phyloP scores from a whole-genome alignment of 2,797 vertebrate genomes.

The Varecia variegata region DNA sequence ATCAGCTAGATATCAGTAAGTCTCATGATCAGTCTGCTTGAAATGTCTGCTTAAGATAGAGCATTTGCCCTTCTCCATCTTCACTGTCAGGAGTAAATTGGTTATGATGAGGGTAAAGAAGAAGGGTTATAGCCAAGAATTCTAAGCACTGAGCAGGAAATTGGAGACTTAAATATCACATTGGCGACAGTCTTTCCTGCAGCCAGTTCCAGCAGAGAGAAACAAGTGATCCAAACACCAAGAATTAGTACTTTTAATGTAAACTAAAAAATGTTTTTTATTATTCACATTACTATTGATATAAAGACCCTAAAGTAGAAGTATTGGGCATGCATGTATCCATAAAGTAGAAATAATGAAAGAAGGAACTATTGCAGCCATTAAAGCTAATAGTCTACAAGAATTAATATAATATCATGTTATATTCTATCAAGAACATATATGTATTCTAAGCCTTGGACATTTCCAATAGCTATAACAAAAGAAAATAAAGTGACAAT shows the following conservation, averaged over 20 bases:
- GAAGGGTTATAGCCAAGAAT: neutral
- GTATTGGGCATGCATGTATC: neutral
- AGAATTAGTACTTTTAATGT: neutral
- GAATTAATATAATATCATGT: neutral
- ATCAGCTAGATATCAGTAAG: neutral
- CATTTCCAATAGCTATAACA: neutral
- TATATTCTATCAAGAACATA: neutral
- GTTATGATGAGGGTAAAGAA: neutral
- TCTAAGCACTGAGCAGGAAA: neutral
- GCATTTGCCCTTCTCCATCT: neutral
- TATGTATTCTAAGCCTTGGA: neutral
- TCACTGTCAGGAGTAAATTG: neutral
- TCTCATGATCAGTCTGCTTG: neutral
- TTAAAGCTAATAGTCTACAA: neutral
- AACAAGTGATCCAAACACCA: neutral
- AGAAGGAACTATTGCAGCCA: neutral
- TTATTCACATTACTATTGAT: neutral
- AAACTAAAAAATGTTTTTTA: neutral
- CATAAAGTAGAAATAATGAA: neutral
- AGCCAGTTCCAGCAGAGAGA: neutral
- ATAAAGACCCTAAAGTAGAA: neutral
- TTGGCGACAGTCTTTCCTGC: neutral
- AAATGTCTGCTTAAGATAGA: neutral
- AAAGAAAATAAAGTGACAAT: constrained; percentile 1
- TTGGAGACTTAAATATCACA: neutral